Evolutionary conservation across 2,797 vertebrate genomes (phyloP).

Genomic region (Micromesistius poutassou): DNA sequence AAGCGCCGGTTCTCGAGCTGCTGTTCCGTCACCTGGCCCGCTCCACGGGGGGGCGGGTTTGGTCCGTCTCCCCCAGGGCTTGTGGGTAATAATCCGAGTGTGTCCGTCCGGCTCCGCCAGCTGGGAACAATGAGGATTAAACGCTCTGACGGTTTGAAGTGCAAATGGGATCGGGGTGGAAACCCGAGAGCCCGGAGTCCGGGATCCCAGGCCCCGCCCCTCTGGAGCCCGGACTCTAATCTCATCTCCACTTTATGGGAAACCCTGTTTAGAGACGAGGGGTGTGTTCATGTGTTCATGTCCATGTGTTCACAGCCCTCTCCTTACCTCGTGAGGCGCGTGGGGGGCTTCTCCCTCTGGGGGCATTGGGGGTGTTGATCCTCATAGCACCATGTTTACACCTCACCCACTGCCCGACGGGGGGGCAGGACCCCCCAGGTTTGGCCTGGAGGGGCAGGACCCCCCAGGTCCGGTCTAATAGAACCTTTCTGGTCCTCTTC

Average conservation of each 20-base stretch:
- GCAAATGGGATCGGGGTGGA: constrained; percentile 81
- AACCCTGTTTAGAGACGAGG: neutral
- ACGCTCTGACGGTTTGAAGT: constrained; percentile 80
- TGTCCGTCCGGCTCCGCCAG: constrained; percentile 79
- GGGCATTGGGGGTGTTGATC: no score
- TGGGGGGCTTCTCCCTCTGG: no score
- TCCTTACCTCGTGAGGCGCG: no score
- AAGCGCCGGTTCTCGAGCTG: constrained; percentile 54
- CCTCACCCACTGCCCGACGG: no score
- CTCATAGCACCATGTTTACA: no score
- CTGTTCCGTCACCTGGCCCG: constrained; percentile 74
- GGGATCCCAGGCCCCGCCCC: constrained; percentile 45
- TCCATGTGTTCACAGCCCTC: no score
- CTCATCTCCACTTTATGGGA: neutral
- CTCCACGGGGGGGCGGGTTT: constrained; percentile 62
- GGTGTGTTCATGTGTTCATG: no score
- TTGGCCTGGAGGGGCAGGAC: neutral
- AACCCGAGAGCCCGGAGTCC: constrained; percentile 69
- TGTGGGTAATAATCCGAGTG: constrained; percentile 73
- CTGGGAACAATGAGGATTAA: constrained; percentile 81
- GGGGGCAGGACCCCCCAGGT: no score
- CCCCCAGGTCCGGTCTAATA: neutral
- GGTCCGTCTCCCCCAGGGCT: constrained; percentile 75
- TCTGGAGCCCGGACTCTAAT: neutral
- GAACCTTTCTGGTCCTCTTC: neutral